A percentile compares a stretch with the other conserved stretches of the same genome.
These are phyloP conservation scores for Steatornis caripensis DNA, from an alignment of 2,113 vertebrate genomes.

Conservation along the genomic window DNA sequence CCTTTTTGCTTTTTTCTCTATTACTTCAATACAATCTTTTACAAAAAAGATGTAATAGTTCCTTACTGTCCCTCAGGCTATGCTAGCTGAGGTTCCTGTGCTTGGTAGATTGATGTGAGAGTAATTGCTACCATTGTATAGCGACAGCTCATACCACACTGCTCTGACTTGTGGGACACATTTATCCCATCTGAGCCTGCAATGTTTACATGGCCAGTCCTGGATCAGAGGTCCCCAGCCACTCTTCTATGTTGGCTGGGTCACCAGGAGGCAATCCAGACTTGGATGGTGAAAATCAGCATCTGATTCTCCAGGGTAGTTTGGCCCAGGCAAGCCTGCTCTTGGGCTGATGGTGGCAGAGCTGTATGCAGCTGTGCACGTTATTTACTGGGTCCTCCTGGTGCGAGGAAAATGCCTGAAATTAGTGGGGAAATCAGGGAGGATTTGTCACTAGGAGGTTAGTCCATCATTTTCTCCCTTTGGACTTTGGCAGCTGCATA, in stretches of 20 bases:
- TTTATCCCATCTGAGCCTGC: background rate
- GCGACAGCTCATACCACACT: accelerated
- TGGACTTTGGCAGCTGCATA: background rate
- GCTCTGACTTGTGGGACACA: background rate
- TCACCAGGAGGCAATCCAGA: background rate
- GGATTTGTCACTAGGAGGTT: background rate
- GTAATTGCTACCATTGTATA: background rate
- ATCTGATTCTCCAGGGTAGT: background rate
- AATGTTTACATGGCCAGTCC: background rate
- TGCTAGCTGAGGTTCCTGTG: background rate
- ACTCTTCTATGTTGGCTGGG: background rate
- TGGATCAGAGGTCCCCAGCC: background rate
- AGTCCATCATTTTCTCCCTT: background rate
- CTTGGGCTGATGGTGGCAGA: background rate
- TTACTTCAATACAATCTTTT: background rate
- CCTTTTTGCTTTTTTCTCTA: background rate
- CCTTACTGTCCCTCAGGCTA: background rate
- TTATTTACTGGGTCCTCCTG: background rate
- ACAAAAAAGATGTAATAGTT: background rate
- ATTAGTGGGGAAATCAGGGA: background rate
- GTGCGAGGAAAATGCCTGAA: background rate
- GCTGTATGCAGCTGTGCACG: accelerated
- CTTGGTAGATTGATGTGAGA: background rate
- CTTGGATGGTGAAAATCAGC: background rate
- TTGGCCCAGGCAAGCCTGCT: background rate